Evolutionary conservation across 2,113 vertebrate genomes (phyloP), one percentile per base, ranked within the genome.

Genomic region (Globicephala melas): DNA sequence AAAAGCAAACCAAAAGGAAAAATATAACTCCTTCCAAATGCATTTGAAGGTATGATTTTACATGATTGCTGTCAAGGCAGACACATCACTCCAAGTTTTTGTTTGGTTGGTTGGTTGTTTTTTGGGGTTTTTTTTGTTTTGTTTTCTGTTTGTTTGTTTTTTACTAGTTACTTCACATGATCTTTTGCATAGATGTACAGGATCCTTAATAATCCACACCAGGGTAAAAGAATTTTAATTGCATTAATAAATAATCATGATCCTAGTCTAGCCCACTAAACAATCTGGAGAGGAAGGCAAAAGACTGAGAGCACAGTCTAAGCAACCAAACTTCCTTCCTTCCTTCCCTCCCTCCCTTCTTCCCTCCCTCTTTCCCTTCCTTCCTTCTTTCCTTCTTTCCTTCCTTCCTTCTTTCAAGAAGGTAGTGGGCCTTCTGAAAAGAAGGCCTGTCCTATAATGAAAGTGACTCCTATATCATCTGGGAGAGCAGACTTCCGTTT

Each of bases 301-400:
- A 87, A 23, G 10, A 74, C 6, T 6, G 28, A n/a, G 21, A 58
- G n/a, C 7, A 44, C 12, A 81, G 11, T 13, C 6, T 47, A 0
- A 11, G 20, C 11, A 85, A 38, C 1, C 26, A 60, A 25, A 6
- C 17, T 36, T 18, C 70, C 31, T 77, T 76, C 9, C 41, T 70
- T 12, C 5, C 2, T 15, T 12, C 5, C 2, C 31, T 31, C 25
- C 8, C 17, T n/a, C n/a, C 3, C 55, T 73, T 23, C 17, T 6
- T 23, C 6, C 55, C 41, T 25, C 36, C 36, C 20, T 71, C 36
- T 6, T 11, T 36, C 1, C 25, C 33, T 50, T 8, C 58, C 28
- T 67, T 44, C 11, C 28, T 84, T 23, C 53, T 8, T 73, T 33
- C 53, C 50, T 53, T 53, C 50, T 53, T 53, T 53, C 17, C 3